These are phyloP conservation scores for Pogonomyrmex barbatus DNA, from an alignment of 1,140 invertebrate species.

Conservation along the genomic window DNA sequence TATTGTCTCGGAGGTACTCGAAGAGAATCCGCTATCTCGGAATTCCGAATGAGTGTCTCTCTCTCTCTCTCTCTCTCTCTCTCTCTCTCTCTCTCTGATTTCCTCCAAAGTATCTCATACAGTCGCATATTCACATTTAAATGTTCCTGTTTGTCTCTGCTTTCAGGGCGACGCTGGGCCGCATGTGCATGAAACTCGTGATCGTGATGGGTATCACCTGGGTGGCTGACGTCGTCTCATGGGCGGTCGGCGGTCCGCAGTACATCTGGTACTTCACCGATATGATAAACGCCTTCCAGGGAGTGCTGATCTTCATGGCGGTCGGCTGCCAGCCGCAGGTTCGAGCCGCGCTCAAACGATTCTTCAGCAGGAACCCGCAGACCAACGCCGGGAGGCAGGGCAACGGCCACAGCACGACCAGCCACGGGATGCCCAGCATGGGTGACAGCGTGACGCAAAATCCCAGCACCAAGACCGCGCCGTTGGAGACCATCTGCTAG, in stretches of 20 bases:
- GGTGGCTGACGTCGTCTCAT: constrained; percentile 93
- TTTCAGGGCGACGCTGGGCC: constrained; percentile 90
- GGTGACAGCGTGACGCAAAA: constrained; percentile 91
- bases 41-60: neutral
- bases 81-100: neutral
- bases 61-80: too few species aligned
- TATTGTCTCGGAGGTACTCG: neutral
- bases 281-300: constrained; percentile 93
- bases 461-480: constrained; percentile 88
- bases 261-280: constrained; percentile 93
- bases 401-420: constrained; percentile 88
- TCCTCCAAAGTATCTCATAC: neutral
- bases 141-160: constrained; percentile 1
- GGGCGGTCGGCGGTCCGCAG: constrained; percentile 90
- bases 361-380: constrained; percentile 87
- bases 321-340: constrained; percentile 95
- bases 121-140: neutral
- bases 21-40: neutral
- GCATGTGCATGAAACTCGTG: constrained; percentile 93
- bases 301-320: constrained; percentile 95
- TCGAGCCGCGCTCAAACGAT: constrained; percentile 89
- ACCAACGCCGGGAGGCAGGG: constrained; percentile 85
- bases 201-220: constrained; percentile 95
- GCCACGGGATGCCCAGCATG: constrained; percentile 92
- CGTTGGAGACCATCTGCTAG: constrained; percentile 87